Conservation (phyloP, 1,140 invertebrate species). For the Brachystomella parvula region DNA sequence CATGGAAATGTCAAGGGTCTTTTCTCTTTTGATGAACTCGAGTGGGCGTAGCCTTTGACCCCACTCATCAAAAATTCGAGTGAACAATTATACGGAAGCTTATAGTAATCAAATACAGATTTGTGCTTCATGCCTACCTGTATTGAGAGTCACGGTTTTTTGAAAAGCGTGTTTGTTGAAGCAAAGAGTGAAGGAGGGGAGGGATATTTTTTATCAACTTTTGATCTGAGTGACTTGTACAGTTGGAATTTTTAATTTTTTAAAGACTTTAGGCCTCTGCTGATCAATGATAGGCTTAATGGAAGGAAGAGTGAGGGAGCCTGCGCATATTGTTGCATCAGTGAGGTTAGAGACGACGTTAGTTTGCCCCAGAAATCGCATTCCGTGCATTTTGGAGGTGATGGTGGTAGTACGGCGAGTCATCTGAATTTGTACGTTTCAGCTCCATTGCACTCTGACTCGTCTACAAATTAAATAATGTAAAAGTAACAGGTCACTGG, state of each 20-base stretch:
- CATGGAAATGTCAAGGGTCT: no score
- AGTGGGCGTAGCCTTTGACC: no score
- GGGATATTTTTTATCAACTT: constrained; percentile 26
- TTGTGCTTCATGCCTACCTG: no score
- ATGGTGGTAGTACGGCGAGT: constrained; percentile 32
- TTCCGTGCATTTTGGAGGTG: constrained; percentile 25
- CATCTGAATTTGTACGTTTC: constrained; percentile 27
- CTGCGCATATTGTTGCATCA: constrained; percentile 54
- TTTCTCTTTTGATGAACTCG: no score
- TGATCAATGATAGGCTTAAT: constrained; percentile 42
- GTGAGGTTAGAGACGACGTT: constrained; percentile 47
- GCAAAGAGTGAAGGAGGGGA: no score
- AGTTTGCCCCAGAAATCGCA: constrained; percentile 37
- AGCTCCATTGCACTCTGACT: constrained; percentile 26
- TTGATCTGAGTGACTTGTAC: constrained; percentile 45
- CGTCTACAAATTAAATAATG: constrained; percentile 9
- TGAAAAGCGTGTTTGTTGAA: no score
- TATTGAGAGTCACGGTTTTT: no score
- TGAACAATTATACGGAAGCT: no score
- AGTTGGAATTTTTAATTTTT: constrained; percentile 53
- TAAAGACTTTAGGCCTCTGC: constrained; percentile 47
- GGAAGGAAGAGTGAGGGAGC: constrained; percentile 51
- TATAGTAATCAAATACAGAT: no score
- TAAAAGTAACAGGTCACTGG: no score
- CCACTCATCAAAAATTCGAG: no score